Conservation (phyloP, 2,113 vertebrate species). For the Podarcis cretensis region DNA sequence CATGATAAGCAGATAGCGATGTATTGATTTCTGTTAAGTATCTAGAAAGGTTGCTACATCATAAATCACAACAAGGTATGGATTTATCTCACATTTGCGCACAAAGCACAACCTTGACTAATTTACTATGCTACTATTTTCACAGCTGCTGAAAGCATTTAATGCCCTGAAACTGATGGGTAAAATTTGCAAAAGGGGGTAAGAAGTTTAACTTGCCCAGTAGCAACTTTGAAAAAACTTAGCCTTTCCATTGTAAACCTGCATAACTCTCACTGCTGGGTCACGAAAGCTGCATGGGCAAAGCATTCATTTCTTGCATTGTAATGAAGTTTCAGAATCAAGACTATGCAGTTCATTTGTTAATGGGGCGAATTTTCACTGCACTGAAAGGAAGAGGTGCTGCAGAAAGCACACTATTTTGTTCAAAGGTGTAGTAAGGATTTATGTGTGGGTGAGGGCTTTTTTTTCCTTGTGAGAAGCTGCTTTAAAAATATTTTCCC, state of each 20-base stretch:
- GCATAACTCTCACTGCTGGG: not conserved
- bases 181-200: constrained; percentile 45
- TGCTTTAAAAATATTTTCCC: constrained; percentile 39
- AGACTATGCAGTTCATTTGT: constrained; percentile 51
- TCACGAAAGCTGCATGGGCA: constrained; percentile 40
- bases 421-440: not conserved
- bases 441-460: not conserved
- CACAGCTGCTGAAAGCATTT: constrained; percentile 7
- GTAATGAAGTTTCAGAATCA: constrained; percentile 30
- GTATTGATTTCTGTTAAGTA: constrained; percentile 46
- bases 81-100: constrained; percentile 46
- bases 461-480: not conserved
- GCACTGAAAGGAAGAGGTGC: constrained; percentile 1
- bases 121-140: constrained; percentile 51
- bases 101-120: constrained; percentile 43
- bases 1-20: not conserved
- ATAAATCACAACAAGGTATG: constrained; percentile 40
- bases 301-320: constrained; percentile 57
- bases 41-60: constrained; percentile 33
- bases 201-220: constrained; percentile 48
- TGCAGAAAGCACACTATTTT: constrained; percentile 47
- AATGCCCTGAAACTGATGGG: constrained; percentile 11
- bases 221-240: constrained; percentile 53
- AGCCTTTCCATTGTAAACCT: constrained; percentile 49
- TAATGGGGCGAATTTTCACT: constrained; percentile 60